Evolutionary conservation across 2,888 invertebrate genomes (phyloP).

Genomic region (Erynnis tages): DNA sequence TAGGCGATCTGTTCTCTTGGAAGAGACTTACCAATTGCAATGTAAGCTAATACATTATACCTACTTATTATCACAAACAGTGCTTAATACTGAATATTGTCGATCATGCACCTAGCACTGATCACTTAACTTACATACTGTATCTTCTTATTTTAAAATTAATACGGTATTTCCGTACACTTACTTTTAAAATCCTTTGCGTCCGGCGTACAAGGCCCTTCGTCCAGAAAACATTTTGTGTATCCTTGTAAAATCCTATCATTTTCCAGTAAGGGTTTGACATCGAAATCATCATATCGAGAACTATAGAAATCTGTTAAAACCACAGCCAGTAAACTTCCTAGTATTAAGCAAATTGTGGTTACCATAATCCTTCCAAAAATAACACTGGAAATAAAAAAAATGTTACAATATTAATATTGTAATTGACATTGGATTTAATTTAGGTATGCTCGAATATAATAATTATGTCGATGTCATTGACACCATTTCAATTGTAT

Average conservation of each 20-base stretch:
- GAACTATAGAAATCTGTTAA: constrained; percentile 81
- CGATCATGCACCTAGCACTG: too few relatives aligned
- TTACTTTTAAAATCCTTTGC: constrained; percentile 87
- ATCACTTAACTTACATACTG: too few relatives aligned
- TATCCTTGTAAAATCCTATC: constrained; percentile 86
- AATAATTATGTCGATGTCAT: too few relatives aligned
- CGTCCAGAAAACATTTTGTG: constrained; percentile 85
- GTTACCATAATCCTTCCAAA: neutral
- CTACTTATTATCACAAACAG: too few relatives aligned
- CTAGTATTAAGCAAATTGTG: neutral
- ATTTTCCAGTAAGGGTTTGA: constrained; percentile 85
- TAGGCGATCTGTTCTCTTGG: too few relatives aligned
- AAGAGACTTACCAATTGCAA: too few relatives aligned
- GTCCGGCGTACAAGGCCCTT: constrained; percentile 86
- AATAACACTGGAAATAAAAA: neutral
- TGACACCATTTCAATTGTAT: neutral
- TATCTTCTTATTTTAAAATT: too few relatives aligned
- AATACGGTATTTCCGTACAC: constrained; percentile 34
- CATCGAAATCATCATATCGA: constrained; percentile 86
- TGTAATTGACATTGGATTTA: neutral
- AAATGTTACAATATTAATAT: neutral
- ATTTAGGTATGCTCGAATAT: too few relatives aligned
- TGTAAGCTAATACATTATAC: too few relatives aligned
- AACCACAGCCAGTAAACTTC: constrained; percentile 37
- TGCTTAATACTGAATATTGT: too few relatives aligned